phyloP scores from a whole-genome alignment of 1,140 invertebrate species.

The Theocolax elegans region DNA sequence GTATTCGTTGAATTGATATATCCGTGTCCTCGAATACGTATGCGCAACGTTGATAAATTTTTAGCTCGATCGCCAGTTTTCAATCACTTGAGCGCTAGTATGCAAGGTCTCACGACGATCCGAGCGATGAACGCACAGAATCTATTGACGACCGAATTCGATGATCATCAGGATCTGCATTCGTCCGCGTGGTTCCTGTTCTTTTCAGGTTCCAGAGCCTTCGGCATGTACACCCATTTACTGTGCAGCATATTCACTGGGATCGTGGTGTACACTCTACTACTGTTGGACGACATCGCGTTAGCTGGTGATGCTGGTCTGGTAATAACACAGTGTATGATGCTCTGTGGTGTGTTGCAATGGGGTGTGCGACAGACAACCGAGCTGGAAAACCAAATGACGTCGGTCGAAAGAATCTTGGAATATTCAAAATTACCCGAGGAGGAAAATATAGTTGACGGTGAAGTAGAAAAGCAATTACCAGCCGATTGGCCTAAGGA shows the following conservation, averaged over 20 bases:
- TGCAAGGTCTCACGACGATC: constrained; percentile 78
- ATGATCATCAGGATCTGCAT: constrained; percentile 55
- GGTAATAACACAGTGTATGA: constrained; percentile 81
- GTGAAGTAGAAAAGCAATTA: constrained; percentile 62
- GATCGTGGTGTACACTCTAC: constrained; percentile 70
- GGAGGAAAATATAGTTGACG: constrained; percentile 72
- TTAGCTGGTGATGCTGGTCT: constrained; percentile 75
- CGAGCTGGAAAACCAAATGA: constrained; percentile 79
- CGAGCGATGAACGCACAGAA: constrained; percentile 69
- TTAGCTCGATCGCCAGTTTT: constrained; percentile 82
- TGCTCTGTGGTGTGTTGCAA: constrained; percentile 82
- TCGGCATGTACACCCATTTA: constrained; percentile 78
- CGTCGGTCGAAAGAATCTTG: constrained; percentile 81
- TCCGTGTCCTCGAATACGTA: too few species aligned
- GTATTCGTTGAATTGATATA: constrained; percentile 45
- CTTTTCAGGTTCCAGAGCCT: constrained; percentile 74
- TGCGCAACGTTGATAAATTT: too few species aligned
- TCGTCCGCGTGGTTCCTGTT: constrained; percentile 50
- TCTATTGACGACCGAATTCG: constrained; percentile 57
- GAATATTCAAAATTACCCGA: constrained; percentile 79
- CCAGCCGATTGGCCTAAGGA: constrained; percentile 76
- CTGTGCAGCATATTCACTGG: constrained; percentile 74
- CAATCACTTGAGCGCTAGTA: constrained; percentile 75
- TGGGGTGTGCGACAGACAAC: constrained; percentile 82
- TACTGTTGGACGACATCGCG: constrained; percentile 69